A percentile compares a stretch with the other conserved stretches of the same genome.
These are phyloP conservation scores for Plestiodon gilberti DNA, from an alignment of 2,113 vertebrate genomes.

Conservation along the genomic window DNA sequence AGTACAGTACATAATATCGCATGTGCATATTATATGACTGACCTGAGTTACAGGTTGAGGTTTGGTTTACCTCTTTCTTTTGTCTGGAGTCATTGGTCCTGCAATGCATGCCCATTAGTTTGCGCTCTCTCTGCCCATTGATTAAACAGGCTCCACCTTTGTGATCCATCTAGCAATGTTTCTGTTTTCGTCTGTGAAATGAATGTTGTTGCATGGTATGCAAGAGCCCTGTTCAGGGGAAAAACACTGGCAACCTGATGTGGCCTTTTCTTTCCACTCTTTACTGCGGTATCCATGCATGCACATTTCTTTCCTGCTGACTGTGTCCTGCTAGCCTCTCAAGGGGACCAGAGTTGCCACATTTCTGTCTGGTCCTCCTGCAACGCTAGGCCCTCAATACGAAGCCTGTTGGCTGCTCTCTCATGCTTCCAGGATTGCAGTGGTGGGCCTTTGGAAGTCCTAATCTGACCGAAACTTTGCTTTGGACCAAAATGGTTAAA, in stretches of 20 bases:
- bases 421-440: neutral
- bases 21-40: too few species aligned
- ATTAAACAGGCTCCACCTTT: neutral
- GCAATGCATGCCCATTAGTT: neutral
- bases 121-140: neutral
- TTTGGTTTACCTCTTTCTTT: neutral
- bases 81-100: neutral
- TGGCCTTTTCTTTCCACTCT: neutral
- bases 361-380: neutral
- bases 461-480: neutral
- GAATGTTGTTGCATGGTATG: neutral
- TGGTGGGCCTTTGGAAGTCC: neutral
- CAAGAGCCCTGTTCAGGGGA: neutral
- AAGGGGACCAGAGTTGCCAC: neutral
- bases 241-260: neutral
- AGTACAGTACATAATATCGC: too few species aligned
- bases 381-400: neutral
- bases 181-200: neutral
- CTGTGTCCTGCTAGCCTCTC: too few species aligned
- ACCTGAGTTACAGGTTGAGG: too few species aligned
- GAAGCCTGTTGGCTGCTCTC: neutral
- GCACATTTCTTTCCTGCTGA: neutral
- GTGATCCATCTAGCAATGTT: neutral
- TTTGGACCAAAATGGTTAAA: neutral
- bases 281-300: neutral